Evolutionary conservation across 2,797 vertebrate genomes (phyloP).

Genomic region (Myripristis jacobus): DNA sequence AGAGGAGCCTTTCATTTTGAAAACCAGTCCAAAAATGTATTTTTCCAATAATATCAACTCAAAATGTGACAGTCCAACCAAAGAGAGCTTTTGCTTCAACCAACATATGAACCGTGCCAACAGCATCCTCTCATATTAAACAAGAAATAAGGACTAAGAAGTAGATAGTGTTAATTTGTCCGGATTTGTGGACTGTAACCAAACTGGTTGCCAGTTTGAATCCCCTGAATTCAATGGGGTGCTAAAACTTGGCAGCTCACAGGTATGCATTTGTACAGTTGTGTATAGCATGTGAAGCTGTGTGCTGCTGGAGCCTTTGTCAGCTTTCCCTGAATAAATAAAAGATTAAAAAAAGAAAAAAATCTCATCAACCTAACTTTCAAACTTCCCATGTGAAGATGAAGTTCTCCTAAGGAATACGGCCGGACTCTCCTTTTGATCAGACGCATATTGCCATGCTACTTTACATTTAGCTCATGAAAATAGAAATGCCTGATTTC

Average conservation of each 20-base stretch:
- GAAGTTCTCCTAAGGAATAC: slow-evolving; percentile 4
- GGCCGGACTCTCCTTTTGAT: slow-evolving; percentile 3
- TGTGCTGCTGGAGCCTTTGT: not conserved
- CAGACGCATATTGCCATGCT: not conserved
- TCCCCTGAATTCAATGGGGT: too few species aligned
- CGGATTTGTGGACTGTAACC: too few species aligned
- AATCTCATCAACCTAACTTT: slow-evolving; percentile 16
- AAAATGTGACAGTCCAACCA: not conserved
- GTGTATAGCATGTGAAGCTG: too few species aligned
- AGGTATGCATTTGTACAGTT: too few species aligned
- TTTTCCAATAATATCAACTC: not conserved
- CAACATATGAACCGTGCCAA: not conserved
- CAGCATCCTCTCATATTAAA: not conserved
- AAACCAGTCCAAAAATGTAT: not conserved
- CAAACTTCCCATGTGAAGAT: slow-evolving; percentile 18
- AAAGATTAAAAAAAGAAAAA: slow-evolving; percentile 7
- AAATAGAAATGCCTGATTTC: slow-evolving; percentile 41
- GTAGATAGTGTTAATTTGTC: not conserved
- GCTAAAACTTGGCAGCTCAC: too few species aligned
- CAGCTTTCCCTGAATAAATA: not conserved
- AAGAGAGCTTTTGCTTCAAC: not conserved
- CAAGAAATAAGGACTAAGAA: not conserved
- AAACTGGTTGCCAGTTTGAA: too few species aligned
- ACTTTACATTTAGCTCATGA: slow-evolving; percentile 26
- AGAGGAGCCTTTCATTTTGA: not conserved